Conservation (phyloP, 2,797 vertebrate species). For the Neosalanx taihuensis region DNA sequence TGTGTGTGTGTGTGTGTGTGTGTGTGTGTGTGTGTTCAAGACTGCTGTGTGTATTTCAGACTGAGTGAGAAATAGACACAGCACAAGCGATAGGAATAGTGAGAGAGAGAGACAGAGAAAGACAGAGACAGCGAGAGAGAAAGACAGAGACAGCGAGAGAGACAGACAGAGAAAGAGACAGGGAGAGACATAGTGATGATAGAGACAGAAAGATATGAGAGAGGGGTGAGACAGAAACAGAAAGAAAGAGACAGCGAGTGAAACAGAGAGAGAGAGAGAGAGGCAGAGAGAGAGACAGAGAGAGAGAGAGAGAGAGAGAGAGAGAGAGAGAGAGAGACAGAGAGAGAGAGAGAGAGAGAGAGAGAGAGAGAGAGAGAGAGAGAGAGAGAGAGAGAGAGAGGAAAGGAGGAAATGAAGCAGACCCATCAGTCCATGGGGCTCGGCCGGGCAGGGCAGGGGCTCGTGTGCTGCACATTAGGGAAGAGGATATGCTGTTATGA, state of each 20-base stretch:
- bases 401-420: conserved; percentile 57
- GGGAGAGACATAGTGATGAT: too few species aligned
- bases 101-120: too few species aligned
- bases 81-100: too few species aligned
- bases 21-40: background rate
- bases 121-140: too few species aligned
- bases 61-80: conserved; percentile 18
- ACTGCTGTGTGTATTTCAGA: background rate
- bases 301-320: conserved; percentile 8
- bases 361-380: conserved; percentile 12
- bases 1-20: background rate
- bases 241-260: conserved; percentile 11
- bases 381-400: conserved; percentile 16
- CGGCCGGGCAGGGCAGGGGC: conserved; percentile 48
- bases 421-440: background rate
- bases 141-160: too few species aligned
- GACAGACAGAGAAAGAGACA: too few species aligned
- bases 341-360: conserved; percentile 31
- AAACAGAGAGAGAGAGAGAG: background rate
- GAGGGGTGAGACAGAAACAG: conserved; percentile 4
- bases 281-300: background rate
- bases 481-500: conserved; percentile 55
- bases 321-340: conserved; percentile 9
- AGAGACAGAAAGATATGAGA: background rate
- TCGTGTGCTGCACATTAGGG: conserved; percentile 44